Base-by-base conservation (phyloP, 2,797 vertebrate species). In the Loris lydekkerianus region DNA sequence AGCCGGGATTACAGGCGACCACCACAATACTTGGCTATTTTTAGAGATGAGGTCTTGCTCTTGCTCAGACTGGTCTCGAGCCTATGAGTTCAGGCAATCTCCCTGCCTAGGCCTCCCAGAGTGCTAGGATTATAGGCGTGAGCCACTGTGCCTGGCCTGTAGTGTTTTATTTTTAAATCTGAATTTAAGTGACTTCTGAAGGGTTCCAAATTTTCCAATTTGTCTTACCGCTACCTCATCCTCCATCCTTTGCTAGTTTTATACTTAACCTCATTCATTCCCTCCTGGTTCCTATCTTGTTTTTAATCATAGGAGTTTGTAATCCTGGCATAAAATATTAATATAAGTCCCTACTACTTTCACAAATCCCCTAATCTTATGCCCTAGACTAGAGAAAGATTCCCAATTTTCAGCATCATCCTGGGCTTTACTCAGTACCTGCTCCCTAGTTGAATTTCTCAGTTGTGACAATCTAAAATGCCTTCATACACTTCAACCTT, bases 141-240 rank as follows among this genome's bases (percentile, higher is more conserved):
- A 46, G 46, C 46, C 46, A 46, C 46, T 46, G 46, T 46, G 46
- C 46, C 46, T 46, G 10, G 46, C 46, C 46, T 46, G 46, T 46
- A 46, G 46, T 46, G 61, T 89, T 92, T 95, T 73, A 86, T 84
- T 89, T 95, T 95, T 83, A 69, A 86, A 83, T 40, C 18, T 86
- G 43, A 94, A 87, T 61, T 69, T 93, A 7, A 31, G 40, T 86
- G 56, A 40, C 5, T 23, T 92, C 34, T 21, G 37, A 46, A 58
- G 40, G 61, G 56, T 73, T 86, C 77, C 37, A 31, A 15, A 69
- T 37, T 80, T 89, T n/a, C 27, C 34, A 56, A 34, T 89, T 63
- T 86, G 63, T 53, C 58, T 72, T 23, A 53, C 21, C 86, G 58
- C 25, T 5, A 40, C 10, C 15, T 20, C 46, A 40, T 67, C 49